Evolutionary conservation across 1,140 invertebrate genomes (phyloP), one percentile per base, ranked within the genome.

Genomic region (Megalonaias nervosa): DNA sequence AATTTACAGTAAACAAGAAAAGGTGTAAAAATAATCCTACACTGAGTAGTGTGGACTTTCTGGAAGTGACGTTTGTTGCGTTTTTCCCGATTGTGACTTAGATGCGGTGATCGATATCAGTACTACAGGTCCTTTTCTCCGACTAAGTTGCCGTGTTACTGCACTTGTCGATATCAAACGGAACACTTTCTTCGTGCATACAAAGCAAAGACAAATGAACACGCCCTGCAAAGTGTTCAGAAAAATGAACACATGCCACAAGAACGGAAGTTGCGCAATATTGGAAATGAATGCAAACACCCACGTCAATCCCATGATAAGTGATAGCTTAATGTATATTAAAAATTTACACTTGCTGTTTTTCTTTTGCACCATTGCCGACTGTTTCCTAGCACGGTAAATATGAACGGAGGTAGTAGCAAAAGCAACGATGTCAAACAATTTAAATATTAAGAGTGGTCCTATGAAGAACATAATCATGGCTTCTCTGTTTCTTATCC

Each of bases 291-390:
- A 89, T 16, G 84, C 89, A 48, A 88, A 79, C 3, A 86, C 76
- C 89, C 89, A 90, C 9, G 89, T 89, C 21, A 90, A 75, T 13
- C 88, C 89, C 80, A 89, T 85, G n/a, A 90, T 82, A 1, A 84
- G 56, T 11, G 87, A 82, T 66, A 94, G 84, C 21, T 93, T 88
- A 17, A 92, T 82, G 85, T 93, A 93, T 31, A 94, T 89, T 48
- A 77, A 87, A 85, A 86, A 90, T 82, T 59, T 83, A 77, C 71
- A 60, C 15, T 70, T 67, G 57, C 77, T 72, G 13, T 74, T 79
- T 26, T 74, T 78, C n/a, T 68, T 74, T 13, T 79, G 59, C 16
- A 73, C 74, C 19, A 62, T 76, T 14, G 76, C 69, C 13, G 69
- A 61, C 19, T 77, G 48, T n/a, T 48, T 21, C 19, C 70, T 66